Base-by-base conservation (phyloP, 2,888 invertebrate species). In the Didymodactylos carnosus region DNA sequence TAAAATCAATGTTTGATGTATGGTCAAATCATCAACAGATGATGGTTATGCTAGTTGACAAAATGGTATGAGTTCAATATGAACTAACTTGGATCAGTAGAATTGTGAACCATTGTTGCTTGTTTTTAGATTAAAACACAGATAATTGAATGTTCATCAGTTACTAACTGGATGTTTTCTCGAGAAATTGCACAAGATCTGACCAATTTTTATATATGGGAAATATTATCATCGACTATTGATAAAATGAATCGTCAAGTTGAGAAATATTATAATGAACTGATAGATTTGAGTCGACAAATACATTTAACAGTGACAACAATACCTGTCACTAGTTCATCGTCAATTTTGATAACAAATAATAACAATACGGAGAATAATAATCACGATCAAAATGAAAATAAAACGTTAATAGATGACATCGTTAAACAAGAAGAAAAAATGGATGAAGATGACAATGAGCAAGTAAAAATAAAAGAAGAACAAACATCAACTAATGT, bases 101-200 rank as follows among this genome's bases (percentile, higher is more conserved):
- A n/a, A n/a, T n/a, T n/a, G n/a, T n/a, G n/a, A n/a, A n/a, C n/a
- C n/a, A n/a, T n/a, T n/a, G n/a, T 25, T 23, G 3, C 4, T 25
- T 6, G 27, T 29, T 29, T 27, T 25, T 62, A 62, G 86, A 95
- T 97, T 51, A 95, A 97, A 85, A 94, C 94, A 35, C 93, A 94
- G 84, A 90, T 98, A 73, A 91, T 98, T 72, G 94, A 95, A 82
- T 94, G 94, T 82, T 91, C 92, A 73, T 91, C 94, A 0, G 94
- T 98, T 19, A 94, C 95, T 70, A 94, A 92, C 78, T 98, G 95
- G 95, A 89, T 95, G 77, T 97, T 97, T 85, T 91, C 93, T 8
- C 91, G 91, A 83, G 91, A 91, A 82, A 94, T 95, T 93, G 87
- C 88, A 27, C 85, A 87, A 0, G 91, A 90, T 84, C 94, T 95